Evolutionary conservation across 1,140 invertebrate genomes (phyloP), one percentile per base, ranked within the genome.

Genomic region (Pogonognathellus flavescens): DNA sequence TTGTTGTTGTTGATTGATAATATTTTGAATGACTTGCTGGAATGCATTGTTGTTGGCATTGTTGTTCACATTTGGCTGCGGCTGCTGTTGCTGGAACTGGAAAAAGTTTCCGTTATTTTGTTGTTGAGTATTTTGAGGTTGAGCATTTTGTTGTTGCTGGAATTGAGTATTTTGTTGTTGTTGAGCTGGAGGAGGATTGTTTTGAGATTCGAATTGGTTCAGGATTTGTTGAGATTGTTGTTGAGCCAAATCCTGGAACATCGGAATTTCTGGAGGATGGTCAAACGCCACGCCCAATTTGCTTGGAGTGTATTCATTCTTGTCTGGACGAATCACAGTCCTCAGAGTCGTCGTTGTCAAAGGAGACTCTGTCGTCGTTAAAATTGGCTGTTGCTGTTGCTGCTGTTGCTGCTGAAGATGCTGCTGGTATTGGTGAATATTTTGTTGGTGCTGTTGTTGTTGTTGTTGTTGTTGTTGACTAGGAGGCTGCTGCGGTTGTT

Each of bases 301-400:
- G 88, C 7, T 92, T 93, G 59, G 93, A 22, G 83, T 59, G 66
- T 85, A 85, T 70, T 84, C 92, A 90, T 96, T 95, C 7, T 95
- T 96, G 87, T 96, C 95, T 0, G 95, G 95, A 88, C 94, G 93
- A 72, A 97, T 96, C 41, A 97, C 94, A 0, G 95, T 94, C 89
- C 95, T 92, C 53, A 96, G 90, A 4, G 95, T 96, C 13, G 95
- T 96, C 13, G 94, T 93, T 5, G 87, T 66, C 53, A 82, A 5
- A 3, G 81, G 57, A 11, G 76, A 22, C 20, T 66, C 50, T 7
- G 82, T 59, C 5, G 66, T 53, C 22, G 66, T 72, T 14, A 49
- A 53, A 66, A 20, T 66, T 25, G 62, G 20, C 20, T 20, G 25
- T 0, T 20, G 22, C 20, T 85, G 84, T 49, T 49, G 25, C 16